Conservation (phyloP, 2,113 vertebrate genomes). For the Grammomys surdaster region DNA sequence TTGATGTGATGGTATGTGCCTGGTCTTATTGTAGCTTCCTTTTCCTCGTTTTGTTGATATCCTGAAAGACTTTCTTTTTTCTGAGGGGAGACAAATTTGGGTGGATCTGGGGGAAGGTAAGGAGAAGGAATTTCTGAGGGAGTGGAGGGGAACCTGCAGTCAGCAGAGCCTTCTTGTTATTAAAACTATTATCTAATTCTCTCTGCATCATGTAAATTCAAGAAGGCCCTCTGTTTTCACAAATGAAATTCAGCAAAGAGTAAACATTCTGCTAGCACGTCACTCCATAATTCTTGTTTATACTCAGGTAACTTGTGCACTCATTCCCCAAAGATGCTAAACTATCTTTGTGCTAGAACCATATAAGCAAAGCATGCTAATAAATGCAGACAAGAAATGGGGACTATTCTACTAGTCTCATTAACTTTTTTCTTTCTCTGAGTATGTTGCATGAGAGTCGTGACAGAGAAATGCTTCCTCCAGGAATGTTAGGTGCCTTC, state of each 20-base stretch:
- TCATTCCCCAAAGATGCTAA: background rate
- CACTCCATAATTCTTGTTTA: background rate
- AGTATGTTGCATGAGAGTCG: rapidly evolving
- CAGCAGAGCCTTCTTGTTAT: background rate
- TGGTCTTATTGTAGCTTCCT: too few relatives aligned
- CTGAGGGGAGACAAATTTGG: background rate
- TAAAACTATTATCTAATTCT: background rate
- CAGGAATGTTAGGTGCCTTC: background rate
- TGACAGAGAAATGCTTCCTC: background rate
- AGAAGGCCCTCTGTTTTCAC: background rate
- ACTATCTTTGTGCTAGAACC: background rate
- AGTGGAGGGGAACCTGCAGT: background rate
- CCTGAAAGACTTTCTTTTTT: background rate
- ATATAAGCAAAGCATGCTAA: background rate
- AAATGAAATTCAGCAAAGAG: background rate
- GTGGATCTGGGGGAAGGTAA: background rate
- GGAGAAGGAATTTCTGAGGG: background rate
- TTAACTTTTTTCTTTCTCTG: background rate
- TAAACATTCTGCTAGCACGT: background rate
- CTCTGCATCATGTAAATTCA: background rate
- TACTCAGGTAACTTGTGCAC: background rate
- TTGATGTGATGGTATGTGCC: background rate
- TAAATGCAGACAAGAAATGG: background rate
- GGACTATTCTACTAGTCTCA: background rate
- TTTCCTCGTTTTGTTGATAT: background rate